Base-by-base conservation (phyloP, 2,113 vertebrate species). In the Percina caprodes region DNA sequence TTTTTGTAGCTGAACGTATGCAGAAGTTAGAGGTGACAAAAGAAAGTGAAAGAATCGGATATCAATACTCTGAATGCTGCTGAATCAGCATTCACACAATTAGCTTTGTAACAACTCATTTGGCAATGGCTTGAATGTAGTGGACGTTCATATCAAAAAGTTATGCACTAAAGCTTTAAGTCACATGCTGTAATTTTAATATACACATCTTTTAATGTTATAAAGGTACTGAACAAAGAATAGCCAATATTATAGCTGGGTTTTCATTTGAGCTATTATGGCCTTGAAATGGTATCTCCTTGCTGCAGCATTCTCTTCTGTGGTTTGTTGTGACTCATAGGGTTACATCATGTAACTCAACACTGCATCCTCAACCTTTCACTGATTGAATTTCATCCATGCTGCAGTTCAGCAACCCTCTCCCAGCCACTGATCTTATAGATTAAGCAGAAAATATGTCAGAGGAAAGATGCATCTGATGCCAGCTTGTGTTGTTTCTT, bases 301-400 rank as follows among this genome's bases (percentile, higher is more conserved):
- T 7, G 12, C 45, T 69, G 30, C 59, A 83, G 21, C 67, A 58
- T 83, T 56, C 81, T 88, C 48, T 73, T 35, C 30, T 66, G 35
- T 51, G 66, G 67, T 84, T 87, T 80, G 24, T 80, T 69, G 56
- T 67, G 63, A 58, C 66, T 52, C 54, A 33, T 58, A 48, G 59
- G 51, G 62, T 60, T 66, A 58, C 72, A 77, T 74, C 67, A 83
- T 83, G 89, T 78, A 92, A 92, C 65, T 48, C 5, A 81, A 90
- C 74, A 61, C 86, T 48, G n/a, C 46, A 61, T 73, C 55, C 56
- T 75, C 69, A 80, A 69, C 70, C 69, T 80, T 70, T 82, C 63
- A 72, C 67, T 89, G 78, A 82, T 87, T 85, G 33, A 74, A 81
- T 92, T 93, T 85, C 75, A 71, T 75, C 79, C 0, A 26, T 69